phyloP scores from a whole-genome alignment of 1,140 invertebrate genomes.

The Formica exsecta region DNA sequence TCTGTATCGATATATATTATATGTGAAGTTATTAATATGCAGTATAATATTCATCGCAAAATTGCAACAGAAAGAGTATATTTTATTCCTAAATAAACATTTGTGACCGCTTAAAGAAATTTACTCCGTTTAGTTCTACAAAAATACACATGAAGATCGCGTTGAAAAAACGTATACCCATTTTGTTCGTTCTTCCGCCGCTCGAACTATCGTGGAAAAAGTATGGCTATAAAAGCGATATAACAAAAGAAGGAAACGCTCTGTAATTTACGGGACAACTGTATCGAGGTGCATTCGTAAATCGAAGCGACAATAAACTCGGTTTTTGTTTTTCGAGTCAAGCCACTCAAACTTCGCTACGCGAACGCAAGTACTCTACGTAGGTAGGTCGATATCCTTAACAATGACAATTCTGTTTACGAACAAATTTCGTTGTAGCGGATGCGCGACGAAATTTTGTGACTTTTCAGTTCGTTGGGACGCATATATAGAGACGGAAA shows the following conservation, averaged over 20 bases:
- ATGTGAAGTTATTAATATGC: background rate
- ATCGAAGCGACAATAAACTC: background rate
- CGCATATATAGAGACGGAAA: slow-evolving; percentile 22
- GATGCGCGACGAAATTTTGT: slow-evolving; percentile 41
- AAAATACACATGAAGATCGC: background rate
- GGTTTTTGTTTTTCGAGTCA: background rate
- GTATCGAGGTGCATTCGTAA: slow-evolving; percentile 23
- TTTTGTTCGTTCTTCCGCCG: background rate
- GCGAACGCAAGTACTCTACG: background rate
- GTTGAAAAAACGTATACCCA: background rate
- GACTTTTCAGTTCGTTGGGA: slow-evolving; percentile 34
- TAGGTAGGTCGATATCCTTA: slow-evolving; percentile 27
- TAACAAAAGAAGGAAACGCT: slow-evolving; percentile 16
- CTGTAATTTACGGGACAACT: slow-evolving; percentile 3
- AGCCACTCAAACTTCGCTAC: slow-evolving; percentile 13
- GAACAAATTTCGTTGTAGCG: slow-evolving; percentile 12
- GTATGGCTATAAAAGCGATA: slow-evolving; percentile 26
- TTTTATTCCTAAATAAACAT: slow-evolving; percentile 1
- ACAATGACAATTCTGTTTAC: slow-evolving; percentile 66
- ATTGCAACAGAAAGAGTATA: background rate
- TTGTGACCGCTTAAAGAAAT: background rate
- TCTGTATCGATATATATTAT: background rate
- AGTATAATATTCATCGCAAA: background rate
- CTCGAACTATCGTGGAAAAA: background rate
- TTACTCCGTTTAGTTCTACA: slow-evolving; percentile 5